These are phyloP conservation scores for Ptyas mucosa DNA, from an alignment of 2,113 vertebrate species.

Conservation along the genomic window DNA sequence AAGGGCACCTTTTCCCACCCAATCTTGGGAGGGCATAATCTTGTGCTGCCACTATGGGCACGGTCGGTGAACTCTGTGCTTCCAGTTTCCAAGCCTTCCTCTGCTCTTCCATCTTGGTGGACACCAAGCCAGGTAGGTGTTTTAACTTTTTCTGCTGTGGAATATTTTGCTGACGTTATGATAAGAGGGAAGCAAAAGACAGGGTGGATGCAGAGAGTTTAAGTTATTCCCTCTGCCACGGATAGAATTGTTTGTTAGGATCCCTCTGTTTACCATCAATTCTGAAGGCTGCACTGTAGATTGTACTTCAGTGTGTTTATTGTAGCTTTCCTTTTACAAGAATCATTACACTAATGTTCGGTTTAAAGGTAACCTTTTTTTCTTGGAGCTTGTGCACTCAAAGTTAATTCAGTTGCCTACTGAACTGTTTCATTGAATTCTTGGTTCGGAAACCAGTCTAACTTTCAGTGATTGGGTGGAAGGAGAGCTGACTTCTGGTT, in stretches of 20 bases:
- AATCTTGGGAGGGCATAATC: background rate
- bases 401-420: background rate
- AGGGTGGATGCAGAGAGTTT: background rate
- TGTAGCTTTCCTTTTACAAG: background rate
- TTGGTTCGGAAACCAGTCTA: background rate
- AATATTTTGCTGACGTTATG: background rate
- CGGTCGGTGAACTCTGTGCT: constrained; percentile 82
- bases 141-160: background rate
- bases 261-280: background rate
- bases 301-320: background rate
- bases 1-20: background rate
- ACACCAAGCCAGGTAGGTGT: constrained; percentile 69
- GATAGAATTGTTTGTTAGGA: too few relatives aligned
- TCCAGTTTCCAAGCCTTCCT: constrained; percentile 86
- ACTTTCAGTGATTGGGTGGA: background rate
- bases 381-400: background rate
- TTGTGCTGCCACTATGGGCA: constrained; percentile 77
- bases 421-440: background rate
- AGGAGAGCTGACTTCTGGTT: background rate
- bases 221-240: background rate
- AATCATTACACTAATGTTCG: background rate
- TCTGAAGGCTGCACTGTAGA: too few relatives aligned
- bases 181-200: background rate
- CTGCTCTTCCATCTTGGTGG: constrained; percentile 66
- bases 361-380: background rate